Evolutionary conservation across 2,797 vertebrate genomes (phyloP).

Genomic region (Molossus alvarezi): DNA sequence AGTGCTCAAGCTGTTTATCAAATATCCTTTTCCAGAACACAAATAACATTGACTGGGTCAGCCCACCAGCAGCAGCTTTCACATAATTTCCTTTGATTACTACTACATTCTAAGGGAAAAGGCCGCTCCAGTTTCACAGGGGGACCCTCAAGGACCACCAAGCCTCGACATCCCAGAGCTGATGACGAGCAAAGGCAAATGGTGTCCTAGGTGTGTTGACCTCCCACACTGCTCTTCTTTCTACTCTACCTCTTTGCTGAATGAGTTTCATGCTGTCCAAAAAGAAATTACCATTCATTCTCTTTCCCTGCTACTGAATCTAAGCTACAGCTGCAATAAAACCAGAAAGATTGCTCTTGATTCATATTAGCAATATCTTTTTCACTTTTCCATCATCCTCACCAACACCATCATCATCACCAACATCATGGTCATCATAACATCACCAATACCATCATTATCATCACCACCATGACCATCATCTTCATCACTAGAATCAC

Average conservation of each 20-base stretch:
- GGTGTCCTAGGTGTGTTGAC: background rate
- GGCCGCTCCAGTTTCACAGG: background rate
- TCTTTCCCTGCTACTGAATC: background rate
- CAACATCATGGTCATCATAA: fast-evolving
- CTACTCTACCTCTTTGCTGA: background rate
- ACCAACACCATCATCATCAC: fast-evolving
- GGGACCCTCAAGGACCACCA: background rate
- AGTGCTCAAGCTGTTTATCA: background rate
- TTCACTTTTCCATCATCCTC: background rate
- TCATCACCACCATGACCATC: fast-evolving
- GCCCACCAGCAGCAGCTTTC: background rate
- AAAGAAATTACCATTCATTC: background rate
- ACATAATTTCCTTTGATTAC: background rate
- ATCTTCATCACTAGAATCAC: fast-evolving
- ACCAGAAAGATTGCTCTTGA: background rate
- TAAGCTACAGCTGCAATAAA: background rate
- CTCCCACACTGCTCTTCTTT: background rate
- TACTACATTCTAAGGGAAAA: background rate
- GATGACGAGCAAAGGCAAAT: background rate
- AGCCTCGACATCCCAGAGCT: background rate
- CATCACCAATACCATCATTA: fast-evolving
- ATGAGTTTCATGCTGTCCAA: background rate
- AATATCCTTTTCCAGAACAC: background rate
- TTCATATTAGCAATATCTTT: background rate
- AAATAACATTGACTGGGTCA: background rate